Conservation (phyloP, 1,140 invertebrate genomes). For the Ectropis grisescens region DNA sequence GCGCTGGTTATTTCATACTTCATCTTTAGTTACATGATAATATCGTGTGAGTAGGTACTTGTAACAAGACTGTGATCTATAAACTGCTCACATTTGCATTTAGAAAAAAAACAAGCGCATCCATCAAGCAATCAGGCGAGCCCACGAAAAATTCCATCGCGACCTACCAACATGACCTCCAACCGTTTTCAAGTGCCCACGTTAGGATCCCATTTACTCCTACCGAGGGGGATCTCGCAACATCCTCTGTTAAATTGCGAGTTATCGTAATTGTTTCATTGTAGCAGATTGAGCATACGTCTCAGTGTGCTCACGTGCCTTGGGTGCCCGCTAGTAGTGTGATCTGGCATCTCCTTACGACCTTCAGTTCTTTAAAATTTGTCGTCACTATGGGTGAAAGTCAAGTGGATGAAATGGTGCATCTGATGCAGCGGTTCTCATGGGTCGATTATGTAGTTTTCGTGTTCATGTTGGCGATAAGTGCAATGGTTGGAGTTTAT, state of each 20-base stretch:
- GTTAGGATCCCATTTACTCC: constrained; percentile 43
- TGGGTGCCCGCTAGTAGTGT: constrained; percentile 27
- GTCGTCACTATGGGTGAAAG: constrained; percentile 31
- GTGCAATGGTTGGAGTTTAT: constrained; percentile 78
- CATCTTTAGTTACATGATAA: no score
- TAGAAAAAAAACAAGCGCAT: constrained; percentile 8
- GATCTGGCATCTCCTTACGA: no score
- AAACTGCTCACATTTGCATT: no score
- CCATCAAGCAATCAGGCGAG: not conserved
- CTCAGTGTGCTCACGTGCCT: constrained; percentile 25
- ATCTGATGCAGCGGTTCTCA: constrained; percentile 73
- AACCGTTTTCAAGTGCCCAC: constrained; percentile 18
- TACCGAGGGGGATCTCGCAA: constrained; percentile 61
- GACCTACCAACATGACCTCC: constrained; percentile 4
- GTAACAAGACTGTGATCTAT: no score
- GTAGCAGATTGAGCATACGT: constrained; percentile 53
- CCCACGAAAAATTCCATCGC: not conserved
- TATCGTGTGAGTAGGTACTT: no score
- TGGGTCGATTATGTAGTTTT: constrained; percentile 79
- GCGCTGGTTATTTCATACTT: no score
- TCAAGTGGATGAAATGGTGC: constrained; percentile 26
- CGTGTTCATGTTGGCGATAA: constrained; percentile 76
- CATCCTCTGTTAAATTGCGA: constrained; percentile 68
- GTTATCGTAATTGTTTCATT: constrained; percentile 69
- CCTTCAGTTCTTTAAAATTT: no score